Evolutionary conservation across 2,888 invertebrate genomes (phyloP).

Genomic region (Conchocele bisecta): DNA sequence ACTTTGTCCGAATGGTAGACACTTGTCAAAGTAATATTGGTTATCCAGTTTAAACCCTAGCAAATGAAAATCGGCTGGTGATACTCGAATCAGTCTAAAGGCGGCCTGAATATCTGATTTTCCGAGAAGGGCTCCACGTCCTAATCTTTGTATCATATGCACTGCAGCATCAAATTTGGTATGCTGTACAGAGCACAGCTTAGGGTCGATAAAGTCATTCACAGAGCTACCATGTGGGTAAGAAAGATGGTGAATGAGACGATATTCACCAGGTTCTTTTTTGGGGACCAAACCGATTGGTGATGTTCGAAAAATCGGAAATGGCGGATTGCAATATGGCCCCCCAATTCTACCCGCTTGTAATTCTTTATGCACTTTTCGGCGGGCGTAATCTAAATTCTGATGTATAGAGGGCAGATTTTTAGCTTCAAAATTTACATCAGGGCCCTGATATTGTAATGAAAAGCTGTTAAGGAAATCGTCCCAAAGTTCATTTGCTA

Average conservation of each 20-base stretch:
- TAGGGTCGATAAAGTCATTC: constrained; percentile 23
- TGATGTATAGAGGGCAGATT: constrained; percentile 20
- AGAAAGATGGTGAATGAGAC: constrained; percentile 22
- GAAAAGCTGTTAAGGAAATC: no score
- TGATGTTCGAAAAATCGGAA: constrained; percentile 7
- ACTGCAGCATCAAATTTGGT: constrained; percentile 34
- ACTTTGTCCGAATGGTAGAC: constrained; percentile 40
- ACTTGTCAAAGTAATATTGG: constrained; percentile 27
- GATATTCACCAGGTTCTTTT: constrained; percentile 11
- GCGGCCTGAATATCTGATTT: constrained; percentile 11
- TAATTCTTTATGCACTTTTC: constrained; percentile 36
- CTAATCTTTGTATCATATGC: constrained; percentile 14
- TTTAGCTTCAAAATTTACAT: no score
- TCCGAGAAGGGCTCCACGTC: constrained; percentile 1
- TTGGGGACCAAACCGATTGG: constrained; percentile 23
- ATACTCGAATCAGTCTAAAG: constrained; percentile 19
- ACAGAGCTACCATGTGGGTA: constrained; percentile 11
- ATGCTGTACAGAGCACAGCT: constrained; percentile 21
- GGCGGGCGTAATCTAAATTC: neutral
- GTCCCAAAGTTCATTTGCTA: no score
- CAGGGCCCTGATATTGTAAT: no score
- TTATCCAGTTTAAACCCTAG: constrained; percentile 24
- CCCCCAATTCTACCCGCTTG: constrained; percentile 27
- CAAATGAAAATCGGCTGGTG: constrained; percentile 23
- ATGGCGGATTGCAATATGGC: constrained; percentile 12